These are phyloP conservation scores for Cathartes aura DNA, from an alignment of 2,113 vertebrate genomes.

Conservation along the genomic window DNA sequence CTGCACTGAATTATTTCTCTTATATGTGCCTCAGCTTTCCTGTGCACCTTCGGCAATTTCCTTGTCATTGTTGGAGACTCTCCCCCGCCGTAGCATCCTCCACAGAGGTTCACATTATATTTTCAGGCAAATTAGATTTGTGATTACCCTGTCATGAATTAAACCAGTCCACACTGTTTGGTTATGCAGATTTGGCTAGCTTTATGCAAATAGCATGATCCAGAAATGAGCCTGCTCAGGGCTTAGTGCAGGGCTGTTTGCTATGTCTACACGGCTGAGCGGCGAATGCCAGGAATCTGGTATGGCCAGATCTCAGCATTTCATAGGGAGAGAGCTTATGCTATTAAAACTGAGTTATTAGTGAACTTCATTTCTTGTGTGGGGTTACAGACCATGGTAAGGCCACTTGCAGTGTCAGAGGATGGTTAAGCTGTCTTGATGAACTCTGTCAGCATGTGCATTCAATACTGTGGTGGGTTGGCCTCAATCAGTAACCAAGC, in stretches of 20 bases:
- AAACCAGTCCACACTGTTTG: not conserved
- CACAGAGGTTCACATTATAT: not conserved
- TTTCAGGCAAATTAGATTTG: not conserved
- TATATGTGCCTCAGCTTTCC: not conserved
- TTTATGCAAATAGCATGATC: not conserved
- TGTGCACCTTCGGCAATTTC: not conserved
- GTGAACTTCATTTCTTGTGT: not conserved
- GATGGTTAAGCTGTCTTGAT: no score
- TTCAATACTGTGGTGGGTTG: not conserved
- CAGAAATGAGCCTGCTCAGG: not conserved
- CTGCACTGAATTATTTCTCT: not conserved
- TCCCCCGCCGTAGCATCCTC: fast-evolving
- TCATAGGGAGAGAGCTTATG: not conserved
- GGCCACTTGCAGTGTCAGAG: not conserved
- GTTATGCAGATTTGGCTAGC: not conserved
- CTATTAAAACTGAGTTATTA: not conserved
- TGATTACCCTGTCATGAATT: not conserved
- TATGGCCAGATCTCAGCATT: not conserved
- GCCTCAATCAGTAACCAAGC: not conserved
- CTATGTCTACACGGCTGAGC: fast-evolving
- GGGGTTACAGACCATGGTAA: not conserved
- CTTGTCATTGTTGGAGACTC: not conserved
- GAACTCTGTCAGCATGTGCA: not conserved
- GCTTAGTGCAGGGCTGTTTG: not conserved
- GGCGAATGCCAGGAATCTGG: not conserved